These are phyloP conservation scores for Crioceris asparagi DNA, from an alignment of 2,888 invertebrate species.

Conservation along the genomic window DNA sequence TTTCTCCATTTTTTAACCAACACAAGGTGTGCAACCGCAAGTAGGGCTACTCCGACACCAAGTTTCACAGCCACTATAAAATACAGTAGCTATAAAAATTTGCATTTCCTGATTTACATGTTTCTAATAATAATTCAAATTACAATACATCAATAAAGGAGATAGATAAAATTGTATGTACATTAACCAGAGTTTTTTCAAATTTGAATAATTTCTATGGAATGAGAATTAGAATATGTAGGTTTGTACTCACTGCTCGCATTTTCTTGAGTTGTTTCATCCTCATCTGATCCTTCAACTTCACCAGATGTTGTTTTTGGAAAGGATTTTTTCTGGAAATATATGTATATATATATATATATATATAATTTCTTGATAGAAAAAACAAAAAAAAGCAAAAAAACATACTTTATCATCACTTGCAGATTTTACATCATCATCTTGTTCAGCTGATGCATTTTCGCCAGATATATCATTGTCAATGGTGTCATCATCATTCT, in stretches of 20 bases:
- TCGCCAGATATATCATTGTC: slow-evolving; percentile 5
- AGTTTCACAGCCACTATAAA: slow-evolving; percentile 82
- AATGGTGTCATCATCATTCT: slow-evolving; percentile 22
- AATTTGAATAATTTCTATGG: not conserved
- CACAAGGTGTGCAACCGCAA: slow-evolving; percentile 76
- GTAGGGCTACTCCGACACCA: slow-evolving; percentile 73
- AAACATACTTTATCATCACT: slow-evolving; percentile 11
- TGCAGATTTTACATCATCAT: slow-evolving; percentile 8
- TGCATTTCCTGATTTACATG: slow-evolving; percentile 40
- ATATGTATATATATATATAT: no score
- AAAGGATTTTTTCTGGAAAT: no score
- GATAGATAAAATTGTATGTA: no score
- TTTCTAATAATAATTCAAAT: not conserved
- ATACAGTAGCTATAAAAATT: slow-evolving; percentile 33
- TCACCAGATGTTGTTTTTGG: no score
- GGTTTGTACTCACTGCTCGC: slow-evolving; percentile 29
- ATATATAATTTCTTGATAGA: no score
- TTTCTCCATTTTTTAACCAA: slow-evolving; percentile 67
- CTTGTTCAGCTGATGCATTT: slow-evolving; percentile 13
- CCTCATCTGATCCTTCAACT: not conserved
- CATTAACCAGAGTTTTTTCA: no score
- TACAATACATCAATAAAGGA: no score
- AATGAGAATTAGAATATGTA: not conserved
- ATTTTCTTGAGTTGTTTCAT: slow-evolving; percentile 26
- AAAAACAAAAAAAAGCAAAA: no score